Evolutionary conservation across 2,113 vertebrate species (phyloP).

Genomic region (Dolichallabes microphthalmus): DNA sequence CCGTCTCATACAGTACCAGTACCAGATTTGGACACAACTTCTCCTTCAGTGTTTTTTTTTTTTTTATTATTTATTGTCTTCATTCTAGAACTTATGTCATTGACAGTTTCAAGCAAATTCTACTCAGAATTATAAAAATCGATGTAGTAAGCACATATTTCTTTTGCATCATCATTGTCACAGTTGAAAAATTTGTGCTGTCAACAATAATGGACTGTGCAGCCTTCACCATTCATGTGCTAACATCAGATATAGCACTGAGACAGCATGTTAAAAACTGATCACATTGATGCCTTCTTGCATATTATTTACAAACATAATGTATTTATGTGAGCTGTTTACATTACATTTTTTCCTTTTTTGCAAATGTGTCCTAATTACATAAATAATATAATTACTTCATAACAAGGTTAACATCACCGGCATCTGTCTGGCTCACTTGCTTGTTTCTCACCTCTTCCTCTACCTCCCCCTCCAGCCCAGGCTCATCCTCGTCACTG

Average conservation of each 20-base stretch:
- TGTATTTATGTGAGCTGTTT: background rate
- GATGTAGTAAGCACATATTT: background rate
- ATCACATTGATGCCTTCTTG: background rate
- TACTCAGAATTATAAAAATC: background rate
- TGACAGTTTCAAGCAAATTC: background rate
- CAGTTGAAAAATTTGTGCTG: background rate
- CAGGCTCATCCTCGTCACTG: conserved; percentile 71
- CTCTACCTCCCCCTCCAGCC: conserved; percentile 62
- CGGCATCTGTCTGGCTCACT: background rate
- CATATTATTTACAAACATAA: background rate
- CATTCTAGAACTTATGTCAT: background rate
- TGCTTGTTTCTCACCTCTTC: conserved; percentile 4
- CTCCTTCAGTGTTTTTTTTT: no score
- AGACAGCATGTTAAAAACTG: background rate
- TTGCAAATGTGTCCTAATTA: background rate
- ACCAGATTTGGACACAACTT: no score
- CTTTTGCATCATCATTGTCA: background rate
- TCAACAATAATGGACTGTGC: background rate
- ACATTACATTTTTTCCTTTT: background rate
- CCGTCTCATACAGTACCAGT: background rate
- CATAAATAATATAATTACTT: background rate
- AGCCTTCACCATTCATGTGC: background rate
- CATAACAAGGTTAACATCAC: background rate
- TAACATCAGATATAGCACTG: background rate
- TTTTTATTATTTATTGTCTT: no score